Conservation (phyloP, 2,797 vertebrate species). For the Tadarida brasiliensis region DNA sequence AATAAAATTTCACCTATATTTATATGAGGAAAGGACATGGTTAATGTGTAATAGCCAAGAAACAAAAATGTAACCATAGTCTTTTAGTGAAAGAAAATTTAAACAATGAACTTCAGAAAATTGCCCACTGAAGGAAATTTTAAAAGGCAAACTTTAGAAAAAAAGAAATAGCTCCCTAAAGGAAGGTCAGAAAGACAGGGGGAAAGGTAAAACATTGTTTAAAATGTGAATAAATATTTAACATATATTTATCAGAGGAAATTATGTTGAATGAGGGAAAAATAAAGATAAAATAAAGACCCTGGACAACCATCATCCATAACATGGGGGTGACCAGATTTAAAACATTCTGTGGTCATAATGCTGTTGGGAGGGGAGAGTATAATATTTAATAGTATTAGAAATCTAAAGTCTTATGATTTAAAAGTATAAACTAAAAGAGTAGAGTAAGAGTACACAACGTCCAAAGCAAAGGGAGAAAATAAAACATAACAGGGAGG, state of each 20-base stretch:
- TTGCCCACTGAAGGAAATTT: neutral
- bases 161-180: neutral
- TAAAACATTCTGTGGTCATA: neutral
- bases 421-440: neutral
- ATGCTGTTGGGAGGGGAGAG: neutral
- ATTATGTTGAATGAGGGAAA: neutral
- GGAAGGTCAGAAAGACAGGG: neutral
- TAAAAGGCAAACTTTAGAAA: slow-evolving; percentile 31
- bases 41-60: neutral
- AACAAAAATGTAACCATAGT: neutral
- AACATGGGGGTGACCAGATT: neutral
- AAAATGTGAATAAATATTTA: neutral
- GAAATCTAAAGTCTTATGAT: neutral
- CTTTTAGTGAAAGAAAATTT: neutral
- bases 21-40: neutral
- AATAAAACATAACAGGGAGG: neutral
- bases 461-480: neutral
- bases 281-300: slow-evolving; percentile 1
- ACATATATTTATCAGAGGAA: neutral
- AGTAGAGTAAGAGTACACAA: neutral
- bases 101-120: slow-evolving; percentile 22
- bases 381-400: neutral
- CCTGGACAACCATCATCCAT: neutral
- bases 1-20: neutral
- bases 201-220: neutral